Evolutionary conservation across 2,888 invertebrate species (phyloP).

Genomic region (Tridacna crocea): DNA sequence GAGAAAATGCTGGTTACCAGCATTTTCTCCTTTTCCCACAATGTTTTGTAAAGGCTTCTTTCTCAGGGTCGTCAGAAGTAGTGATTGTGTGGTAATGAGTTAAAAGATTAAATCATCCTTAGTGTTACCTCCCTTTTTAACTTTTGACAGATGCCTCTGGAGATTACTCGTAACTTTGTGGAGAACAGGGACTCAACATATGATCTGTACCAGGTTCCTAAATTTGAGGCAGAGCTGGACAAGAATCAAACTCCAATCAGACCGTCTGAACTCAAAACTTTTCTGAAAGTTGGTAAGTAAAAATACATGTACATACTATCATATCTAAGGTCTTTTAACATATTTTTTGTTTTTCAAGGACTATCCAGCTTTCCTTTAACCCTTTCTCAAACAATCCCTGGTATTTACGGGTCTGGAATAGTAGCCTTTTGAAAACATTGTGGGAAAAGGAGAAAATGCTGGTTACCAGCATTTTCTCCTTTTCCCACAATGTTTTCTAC

Average conservation of each 20-base stretch:
- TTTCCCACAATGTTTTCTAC: too few relatives aligned
- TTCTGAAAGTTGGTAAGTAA: conserved; percentile 87
- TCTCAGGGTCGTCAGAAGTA: too few relatives aligned
- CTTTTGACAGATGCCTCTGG: conserved; percentile 86
- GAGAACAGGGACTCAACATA: conserved; percentile 88
- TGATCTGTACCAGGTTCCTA: conserved; percentile 81
- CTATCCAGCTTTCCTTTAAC: too few relatives aligned
- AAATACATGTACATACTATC: not conserved
- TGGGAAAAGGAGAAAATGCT: too few relatives aligned
- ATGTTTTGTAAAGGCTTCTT: not conserved
- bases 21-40: not conserved
- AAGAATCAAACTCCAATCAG: conserved; percentile 84
- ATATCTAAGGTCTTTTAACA: too few relatives aligned
- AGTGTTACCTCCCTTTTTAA: conserved; percentile 58
- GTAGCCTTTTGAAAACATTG: too few relatives aligned
- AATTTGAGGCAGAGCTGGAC: conserved; percentile 70
- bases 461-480: too few relatives aligned
- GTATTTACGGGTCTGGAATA: too few relatives aligned
- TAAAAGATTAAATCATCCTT: too few relatives aligned
- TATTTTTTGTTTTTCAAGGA: too few relatives aligned
- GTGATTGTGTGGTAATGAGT: too few relatives aligned
- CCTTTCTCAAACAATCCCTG: too few relatives aligned
- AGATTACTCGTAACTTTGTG: conserved; percentile 88
- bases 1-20: not conserved
- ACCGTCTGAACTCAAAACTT: conserved; percentile 88